Evolutionary conservation across 2,888 invertebrate genomes (phyloP), one percentile per base, ranked within the genome.

Genomic region (Eupithecia subumbrata): DNA sequence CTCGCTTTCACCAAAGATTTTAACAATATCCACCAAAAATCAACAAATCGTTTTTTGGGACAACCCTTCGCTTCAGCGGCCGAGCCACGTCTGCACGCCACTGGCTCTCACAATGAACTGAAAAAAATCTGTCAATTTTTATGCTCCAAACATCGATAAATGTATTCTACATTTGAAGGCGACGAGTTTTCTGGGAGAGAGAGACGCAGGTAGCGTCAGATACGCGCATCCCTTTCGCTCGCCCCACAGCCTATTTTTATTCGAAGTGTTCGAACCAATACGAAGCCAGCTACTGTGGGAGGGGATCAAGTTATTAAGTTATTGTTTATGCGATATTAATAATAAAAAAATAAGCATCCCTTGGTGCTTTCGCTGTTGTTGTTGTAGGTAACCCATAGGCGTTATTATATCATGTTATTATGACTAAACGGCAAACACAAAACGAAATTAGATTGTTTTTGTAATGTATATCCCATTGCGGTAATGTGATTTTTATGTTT

Each of bases 71-170:
- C 72, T 79, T 70, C 84, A 81, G 83, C 79, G 80, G 83, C 82
- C 80, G 83, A 82, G 80, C 83, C 69, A 84, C 82, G 88, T 91
- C 85, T 90, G 89, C 79, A 83, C 88, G 83, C 82, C 79, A 67
- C 86, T 79, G 84, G 88, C 83, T 85, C 90, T 89, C 89, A 91
- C 92, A 91, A 91, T 91, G 89, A 88, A 95, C 95, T 95, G 93
- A 93, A 95, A 95, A 95, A 95, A 95, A 92, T 92, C 94, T 93
- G 94, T 94, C 95, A 95, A 95, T 95, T 95, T 95, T 95, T 95
- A 95, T 93, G 92, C 91, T 90, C 91, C 92, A 89, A 93, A 92
- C 94, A 94, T 95, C 94, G 92, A 95, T 93, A 94, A 91, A 92
- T 90, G 91, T 92, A 92, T 92, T 92, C 92, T 89, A 93, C 91